These are phyloP conservation scores for Thripadectes ignobilis DNA, from an alignment of 2,797 vertebrate genomes.

Conservation along the genomic window DNA sequence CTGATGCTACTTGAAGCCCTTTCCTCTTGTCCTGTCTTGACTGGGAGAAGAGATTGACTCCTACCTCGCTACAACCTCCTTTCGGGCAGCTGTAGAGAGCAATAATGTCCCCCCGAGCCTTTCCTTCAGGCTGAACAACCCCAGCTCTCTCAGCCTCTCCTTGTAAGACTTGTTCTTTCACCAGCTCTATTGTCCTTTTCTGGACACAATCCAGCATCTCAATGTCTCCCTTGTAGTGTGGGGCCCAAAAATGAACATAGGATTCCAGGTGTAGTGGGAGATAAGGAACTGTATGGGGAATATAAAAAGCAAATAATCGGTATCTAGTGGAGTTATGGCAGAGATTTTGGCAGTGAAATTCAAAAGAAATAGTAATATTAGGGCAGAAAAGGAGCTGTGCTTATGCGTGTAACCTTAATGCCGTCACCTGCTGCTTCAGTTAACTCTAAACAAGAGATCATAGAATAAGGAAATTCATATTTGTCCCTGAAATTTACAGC, in stretches of 20 bases:
- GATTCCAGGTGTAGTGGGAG: accelerated
- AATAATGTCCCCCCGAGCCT: background rate
- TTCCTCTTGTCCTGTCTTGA: background rate
- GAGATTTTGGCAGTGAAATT: background rate
- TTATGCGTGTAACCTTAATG: background rate
- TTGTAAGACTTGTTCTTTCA: background rate
- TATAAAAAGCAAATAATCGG: background rate
- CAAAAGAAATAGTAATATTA: background rate
- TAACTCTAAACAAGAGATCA: background rate
- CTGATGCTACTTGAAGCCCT: background rate
- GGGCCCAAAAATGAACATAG: background rate
- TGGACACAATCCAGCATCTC: accelerated
- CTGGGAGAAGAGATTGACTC: background rate
- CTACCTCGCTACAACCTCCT: background rate
- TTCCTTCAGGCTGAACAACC: background rate
- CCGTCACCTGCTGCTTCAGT: background rate
- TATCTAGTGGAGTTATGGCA: background rate
- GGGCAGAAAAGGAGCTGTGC: background rate
- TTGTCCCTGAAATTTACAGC: background rate
- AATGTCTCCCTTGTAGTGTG: background rate
- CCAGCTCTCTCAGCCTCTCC: background rate
- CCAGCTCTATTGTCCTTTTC: background rate
- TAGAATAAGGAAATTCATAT: background rate
- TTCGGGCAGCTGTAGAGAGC: background rate
- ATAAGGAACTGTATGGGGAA: background rate